These are phyloP conservation scores for Dryobotodes eremita DNA, from an alignment of 2,888 invertebrate genomes.

Conservation along the genomic window DNA sequence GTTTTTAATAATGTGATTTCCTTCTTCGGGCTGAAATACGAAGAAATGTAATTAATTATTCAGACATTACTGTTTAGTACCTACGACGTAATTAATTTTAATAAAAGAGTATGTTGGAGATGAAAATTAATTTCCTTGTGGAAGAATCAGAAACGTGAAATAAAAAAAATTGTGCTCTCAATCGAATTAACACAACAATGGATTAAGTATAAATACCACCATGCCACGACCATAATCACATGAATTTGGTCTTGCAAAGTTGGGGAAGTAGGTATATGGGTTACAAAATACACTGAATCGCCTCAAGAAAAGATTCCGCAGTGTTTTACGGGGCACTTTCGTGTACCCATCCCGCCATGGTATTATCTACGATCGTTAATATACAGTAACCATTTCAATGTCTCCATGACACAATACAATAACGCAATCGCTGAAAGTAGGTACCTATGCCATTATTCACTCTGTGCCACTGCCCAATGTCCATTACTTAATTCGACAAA, in stretches of 20 bases:
- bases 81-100: no score
- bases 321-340: neutral
- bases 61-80: no score
- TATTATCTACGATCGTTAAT: neutral
- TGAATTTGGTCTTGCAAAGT: neutral
- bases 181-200: neutral
- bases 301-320: no score
- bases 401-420: neutral
- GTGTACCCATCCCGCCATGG: neutral
- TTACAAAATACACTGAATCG: neutral
- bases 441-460: neutral
- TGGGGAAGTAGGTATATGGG: no score
- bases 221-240: neutral
- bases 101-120: neutral
- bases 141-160: neutral
- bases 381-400: neutral
- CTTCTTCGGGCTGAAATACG: neutral
- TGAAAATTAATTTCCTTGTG: neutral
- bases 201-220: neutral
- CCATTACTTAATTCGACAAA: slow-evolving; percentile 25
- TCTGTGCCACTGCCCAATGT: neutral
- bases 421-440: neutral
- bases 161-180: neutral
- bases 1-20: slow-evolving; percentile 4
- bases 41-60: neutral